A percentile compares a stretch with the other conserved stretches of the same genome.
Conservation (phyloP, 2,797 vertebrate genomes). For the Myotis daubentonii region DNA sequence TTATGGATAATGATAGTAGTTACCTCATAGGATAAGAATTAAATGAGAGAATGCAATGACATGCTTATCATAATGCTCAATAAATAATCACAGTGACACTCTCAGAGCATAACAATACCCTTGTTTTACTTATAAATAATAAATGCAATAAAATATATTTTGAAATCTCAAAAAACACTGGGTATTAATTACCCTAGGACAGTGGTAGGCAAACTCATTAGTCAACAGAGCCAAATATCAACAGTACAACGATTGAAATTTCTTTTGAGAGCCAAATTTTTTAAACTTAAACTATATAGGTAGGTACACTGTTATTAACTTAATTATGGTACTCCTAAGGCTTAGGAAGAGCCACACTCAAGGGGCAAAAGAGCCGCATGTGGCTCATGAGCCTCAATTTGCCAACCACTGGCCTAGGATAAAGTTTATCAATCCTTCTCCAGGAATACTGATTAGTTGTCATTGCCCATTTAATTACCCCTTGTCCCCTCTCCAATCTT, state of each 20-base stretch:
- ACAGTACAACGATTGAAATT: too few species aligned
- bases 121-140: background rate
- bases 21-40: background rate
- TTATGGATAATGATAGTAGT: background rate
- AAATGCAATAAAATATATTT: background rate
- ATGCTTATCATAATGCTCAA: background rate
- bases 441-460: background rate
- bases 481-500: background rate
- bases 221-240: too few species aligned
- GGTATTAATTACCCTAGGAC: background rate
- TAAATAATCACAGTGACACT: background rate
- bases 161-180: background rate
- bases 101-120: background rate
- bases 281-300: too few species aligned
- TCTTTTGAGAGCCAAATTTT: too few species aligned
- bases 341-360: too few species aligned
- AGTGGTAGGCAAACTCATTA: too few species aligned
- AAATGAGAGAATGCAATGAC: background rate
- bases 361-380: too few species aligned
- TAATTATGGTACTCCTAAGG: too few species aligned
- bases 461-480: background rate
- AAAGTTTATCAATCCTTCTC: background rate
- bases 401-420: background rate
- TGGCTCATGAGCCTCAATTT: too few species aligned
- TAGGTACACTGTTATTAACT: too few species aligned